These are phyloP conservation scores for Zosterops hypoxanthus DNA, from an alignment of 2,113 vertebrate genomes.

Conservation along the genomic window DNA sequence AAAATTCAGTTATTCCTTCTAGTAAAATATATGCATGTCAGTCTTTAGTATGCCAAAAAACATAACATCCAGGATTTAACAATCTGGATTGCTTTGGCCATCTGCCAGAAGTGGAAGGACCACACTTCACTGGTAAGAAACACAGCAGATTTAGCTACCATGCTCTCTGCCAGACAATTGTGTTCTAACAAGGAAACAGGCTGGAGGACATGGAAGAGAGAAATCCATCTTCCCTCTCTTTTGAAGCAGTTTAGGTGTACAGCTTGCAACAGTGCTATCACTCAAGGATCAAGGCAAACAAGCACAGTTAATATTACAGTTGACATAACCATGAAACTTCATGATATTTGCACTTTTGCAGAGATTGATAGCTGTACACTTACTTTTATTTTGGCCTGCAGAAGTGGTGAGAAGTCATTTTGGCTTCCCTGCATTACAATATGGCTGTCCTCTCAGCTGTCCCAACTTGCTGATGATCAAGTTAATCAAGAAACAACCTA, in stretches of 20 bases:
- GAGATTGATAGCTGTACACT: background rate
- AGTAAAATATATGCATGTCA: background rate
- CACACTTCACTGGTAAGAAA: background rate
- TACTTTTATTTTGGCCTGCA: background rate
- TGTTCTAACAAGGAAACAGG: background rate
- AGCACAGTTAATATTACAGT: background rate
- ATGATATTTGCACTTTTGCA: background rate
- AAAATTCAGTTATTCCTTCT: background rate
- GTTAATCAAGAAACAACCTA: background rate
- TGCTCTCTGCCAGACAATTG: background rate
- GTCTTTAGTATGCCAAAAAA: background rate
- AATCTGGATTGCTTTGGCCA: background rate
- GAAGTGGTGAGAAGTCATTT: background rate
- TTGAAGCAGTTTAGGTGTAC: background rate
- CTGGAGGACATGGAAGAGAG: background rate
- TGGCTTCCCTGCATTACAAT: background rate
- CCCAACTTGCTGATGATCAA: background rate
- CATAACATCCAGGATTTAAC: background rate
- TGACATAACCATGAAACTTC: background rate
- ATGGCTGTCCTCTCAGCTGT: background rate
- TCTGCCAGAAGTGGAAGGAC: background rate
- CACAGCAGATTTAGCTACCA: rapidly evolving
- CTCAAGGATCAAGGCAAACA: background rate
- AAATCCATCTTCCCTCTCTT: background rate
- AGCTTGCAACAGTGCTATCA: background rate